These are phyloP conservation scores for Ochotona curzoniae DNA, from an alignment of 2,113 vertebrate species.

Conservation along the genomic window DNA sequence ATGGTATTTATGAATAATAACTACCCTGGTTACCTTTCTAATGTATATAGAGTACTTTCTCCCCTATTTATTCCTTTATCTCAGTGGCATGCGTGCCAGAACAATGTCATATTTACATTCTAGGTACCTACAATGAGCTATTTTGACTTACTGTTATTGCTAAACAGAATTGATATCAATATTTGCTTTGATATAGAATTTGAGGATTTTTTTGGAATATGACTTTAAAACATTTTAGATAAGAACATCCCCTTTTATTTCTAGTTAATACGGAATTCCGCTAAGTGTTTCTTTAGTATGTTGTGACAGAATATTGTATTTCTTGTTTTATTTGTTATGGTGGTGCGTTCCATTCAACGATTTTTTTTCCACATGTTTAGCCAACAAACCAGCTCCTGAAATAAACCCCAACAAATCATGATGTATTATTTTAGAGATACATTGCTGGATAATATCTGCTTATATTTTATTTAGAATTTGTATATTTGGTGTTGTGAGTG, in stretches of 20 bases:
- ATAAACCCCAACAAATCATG: background rate
- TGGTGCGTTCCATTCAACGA: background rate
- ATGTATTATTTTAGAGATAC: background rate
- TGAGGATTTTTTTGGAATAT: background rate
- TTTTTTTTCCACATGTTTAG: slow-evolving; percentile 6
- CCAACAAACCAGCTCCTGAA: background rate
- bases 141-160: background rate
- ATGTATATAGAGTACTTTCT: background rate
- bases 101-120: background rate
- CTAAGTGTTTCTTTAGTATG: background rate
- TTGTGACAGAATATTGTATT: background rate
- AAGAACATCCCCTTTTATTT: background rate
- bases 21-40: background rate
- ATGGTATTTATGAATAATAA: background rate
- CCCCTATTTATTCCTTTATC: background rate
- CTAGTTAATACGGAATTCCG: background rate
- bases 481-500: background rate
- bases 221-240: background rate
- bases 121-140: background rate
- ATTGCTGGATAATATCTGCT: background rate
- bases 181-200: background rate
- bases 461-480: slow-evolving; percentile 38
- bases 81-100: background rate
- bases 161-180: background rate
- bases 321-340: background rate